A percentile compares a stretch with the other conserved stretches of the same genome.
Evolutionary conservation across 1,140 invertebrate genomes (phyloP).

Genomic region (Pseudomyrmex dendroicus): DNA sequence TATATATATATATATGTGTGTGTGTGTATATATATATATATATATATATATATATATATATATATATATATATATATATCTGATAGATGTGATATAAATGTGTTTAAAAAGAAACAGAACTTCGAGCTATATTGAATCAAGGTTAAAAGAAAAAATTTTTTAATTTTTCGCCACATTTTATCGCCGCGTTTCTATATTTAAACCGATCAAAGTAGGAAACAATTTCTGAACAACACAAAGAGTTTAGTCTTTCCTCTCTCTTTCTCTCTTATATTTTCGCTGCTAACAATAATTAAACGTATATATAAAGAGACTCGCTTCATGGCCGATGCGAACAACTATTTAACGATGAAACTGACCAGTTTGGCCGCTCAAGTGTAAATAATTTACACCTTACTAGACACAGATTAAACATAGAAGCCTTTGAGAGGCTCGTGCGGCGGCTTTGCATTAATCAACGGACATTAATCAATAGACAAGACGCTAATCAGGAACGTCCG

Average conservation of each 20-base stretch:
- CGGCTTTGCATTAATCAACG: conserved; percentile 52
- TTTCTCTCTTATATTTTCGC: not conserved
- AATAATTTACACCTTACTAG: conserved; percentile 48
- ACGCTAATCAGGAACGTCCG: conserved; percentile 60
- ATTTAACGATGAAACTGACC: conserved; percentile 46
- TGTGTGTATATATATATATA: no score
- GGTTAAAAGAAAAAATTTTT: conserved; percentile 2
- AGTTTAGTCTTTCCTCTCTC: not conserved
- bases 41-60: no score
- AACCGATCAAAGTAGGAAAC: not conserved
- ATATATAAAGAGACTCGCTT: conserved; percentile 30
- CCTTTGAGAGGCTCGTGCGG: conserved; percentile 45
- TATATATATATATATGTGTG: no score
- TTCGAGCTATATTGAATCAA: not conserved
- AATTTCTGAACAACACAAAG: not conserved
- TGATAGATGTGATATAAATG: not conserved
- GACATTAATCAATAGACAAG: conserved; percentile 58
- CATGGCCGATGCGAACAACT: conserved; percentile 14
- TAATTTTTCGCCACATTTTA: not conserved
- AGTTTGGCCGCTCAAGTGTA: conserved; percentile 47
- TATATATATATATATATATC: no score
- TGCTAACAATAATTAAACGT: conserved; percentile 20
- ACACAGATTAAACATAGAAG: conserved; percentile 58
- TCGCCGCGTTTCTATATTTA: not conserved
- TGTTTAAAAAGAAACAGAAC: not conserved